These are phyloP conservation scores for Ageneiosus marmoratus DNA, from an alignment of 2,113 vertebrate species.

Conservation along the genomic window DNA sequence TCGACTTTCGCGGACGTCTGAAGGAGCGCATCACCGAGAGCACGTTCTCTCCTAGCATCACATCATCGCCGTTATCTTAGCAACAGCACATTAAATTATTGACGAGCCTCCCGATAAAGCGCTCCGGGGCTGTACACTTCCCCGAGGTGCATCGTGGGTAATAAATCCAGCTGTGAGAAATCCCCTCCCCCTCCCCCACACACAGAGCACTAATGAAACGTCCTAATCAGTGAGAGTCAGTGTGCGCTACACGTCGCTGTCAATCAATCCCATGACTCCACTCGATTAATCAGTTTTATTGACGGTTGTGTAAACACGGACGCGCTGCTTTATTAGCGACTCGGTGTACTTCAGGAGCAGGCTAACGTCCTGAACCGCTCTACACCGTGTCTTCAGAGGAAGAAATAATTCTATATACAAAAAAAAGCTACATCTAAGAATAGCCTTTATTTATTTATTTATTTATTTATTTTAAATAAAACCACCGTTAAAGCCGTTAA, in stretches of 20 bases:
- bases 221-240: neutral
- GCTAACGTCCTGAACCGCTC: neutral
- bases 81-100: conserved; percentile 1
- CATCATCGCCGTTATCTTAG: neutral
- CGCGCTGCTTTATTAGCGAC: neutral
- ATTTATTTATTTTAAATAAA: too few species aligned
- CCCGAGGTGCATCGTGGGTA: conserved; percentile 17
- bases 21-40: neutral
- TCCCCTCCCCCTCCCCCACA: too few species aligned
- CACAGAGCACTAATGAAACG: neutral
- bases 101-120: neutral
- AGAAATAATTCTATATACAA: neutral
- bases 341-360: neutral
- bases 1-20: neutral
- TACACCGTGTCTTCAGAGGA: neutral
- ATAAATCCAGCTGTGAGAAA: neutral
- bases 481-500: neutral
- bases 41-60: too few species aligned
- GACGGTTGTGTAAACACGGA: neutral
- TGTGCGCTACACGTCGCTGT: neutral
- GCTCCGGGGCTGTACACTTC: neutral
- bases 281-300: neutral
- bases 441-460: too few species aligned
- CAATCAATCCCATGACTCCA: neutral
- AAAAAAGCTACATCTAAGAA: neutral